phyloP scores from a whole-genome alignment of 53 echinoderm and acorn worm species.

The Stichopus horrens region DNA sequence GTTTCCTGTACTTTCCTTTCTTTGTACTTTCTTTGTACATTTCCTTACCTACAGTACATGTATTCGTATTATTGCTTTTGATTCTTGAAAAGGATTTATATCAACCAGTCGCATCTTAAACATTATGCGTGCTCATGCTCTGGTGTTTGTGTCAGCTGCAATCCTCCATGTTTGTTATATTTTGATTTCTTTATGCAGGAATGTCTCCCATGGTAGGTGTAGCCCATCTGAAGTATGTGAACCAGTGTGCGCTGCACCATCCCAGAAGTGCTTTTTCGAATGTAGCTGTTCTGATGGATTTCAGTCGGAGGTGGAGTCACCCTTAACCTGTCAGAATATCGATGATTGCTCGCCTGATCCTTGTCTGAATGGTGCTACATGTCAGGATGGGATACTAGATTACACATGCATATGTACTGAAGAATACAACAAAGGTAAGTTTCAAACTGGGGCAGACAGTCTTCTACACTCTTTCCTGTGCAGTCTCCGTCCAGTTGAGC shows the following conservation, averaged over 20 bases:
- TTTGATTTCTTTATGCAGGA: constrained; percentile 43
- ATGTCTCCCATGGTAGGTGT: constrained; percentile 83
- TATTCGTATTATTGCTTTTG: too few species aligned
- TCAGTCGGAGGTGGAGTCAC: constrained; percentile 31
- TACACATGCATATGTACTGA: constrained; percentile 87
- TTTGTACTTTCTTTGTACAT: too few species aligned
- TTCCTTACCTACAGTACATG: too few species aligned
- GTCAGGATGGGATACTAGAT: constrained; percentile 86
- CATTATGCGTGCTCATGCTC: too few species aligned
- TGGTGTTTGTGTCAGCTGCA: not conserved
- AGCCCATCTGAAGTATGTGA: constrained; percentile 81
- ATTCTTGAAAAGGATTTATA: too few species aligned
- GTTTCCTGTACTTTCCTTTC: too few species aligned
- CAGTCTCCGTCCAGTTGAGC: too few species aligned
- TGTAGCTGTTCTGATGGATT: constrained; percentile 88
- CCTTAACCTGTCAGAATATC: constrained; percentile 78
- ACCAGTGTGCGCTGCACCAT: constrained; percentile 74
- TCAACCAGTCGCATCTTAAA: too few species aligned
- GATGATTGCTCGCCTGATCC: constrained; percentile 78
- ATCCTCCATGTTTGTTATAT: not conserved
- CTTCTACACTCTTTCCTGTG: too few species aligned
- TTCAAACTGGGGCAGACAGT: too few species aligned
- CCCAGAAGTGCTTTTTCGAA: constrained; percentile 84
- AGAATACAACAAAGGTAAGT: constrained; percentile 92
- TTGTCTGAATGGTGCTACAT: constrained; percentile 92